Base-by-base conservation (phyloP, 2,888 invertebrate genomes). In the Lepas anatifera region DNA sequence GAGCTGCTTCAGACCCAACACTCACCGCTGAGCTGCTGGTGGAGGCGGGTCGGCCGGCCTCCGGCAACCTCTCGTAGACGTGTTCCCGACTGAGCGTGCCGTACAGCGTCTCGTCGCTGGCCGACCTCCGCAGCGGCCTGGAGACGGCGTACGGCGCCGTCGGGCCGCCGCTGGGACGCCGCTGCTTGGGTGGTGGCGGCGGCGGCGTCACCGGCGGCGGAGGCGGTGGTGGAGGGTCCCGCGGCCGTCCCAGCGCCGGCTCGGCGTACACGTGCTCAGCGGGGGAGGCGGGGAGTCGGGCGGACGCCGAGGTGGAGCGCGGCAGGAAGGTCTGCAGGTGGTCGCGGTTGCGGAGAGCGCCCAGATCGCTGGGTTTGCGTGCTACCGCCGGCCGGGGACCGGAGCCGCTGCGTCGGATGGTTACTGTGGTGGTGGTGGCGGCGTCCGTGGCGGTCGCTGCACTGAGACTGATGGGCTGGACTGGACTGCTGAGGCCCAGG, bases 181-280 rank as follows among this genome's bases (percentile, higher is more conserved):
- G 70, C 52, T 72, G 70, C 3, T 58, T 70, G 1, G 79, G 79
- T n/a, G 79, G 70, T 3, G 76, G 70, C 22, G 78, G 58, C 70
- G 80, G 80, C 37, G 71, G 71, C 25, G 76, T 74, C 75, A 78
- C 77, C 71, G 79, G 78, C 79, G 79, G 79, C 39, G 74, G 73
- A 43, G 74, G 74, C 6, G 80, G 75, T 72, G 79, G 79, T 52
- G 80, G 79, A 74, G 80, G 80, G 74, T 80, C 80, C 63, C 80
- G 77, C 16, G 74, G 63, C 29, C 81, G 75, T 74, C 10, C 72
- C 75, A 10, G 37, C 71, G 1, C 73, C 74, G 29, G 72, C 73
- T 25, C 73, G 68, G 71, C 78, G 78, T 3, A 76, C 75, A 11
- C 72, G 69, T 32, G 72, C 69, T 2, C 79, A 79, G 48, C 75